Evolutionary conservation across 2,113 vertebrate species (phyloP).

Genomic region (Lagopus muta): DNA sequence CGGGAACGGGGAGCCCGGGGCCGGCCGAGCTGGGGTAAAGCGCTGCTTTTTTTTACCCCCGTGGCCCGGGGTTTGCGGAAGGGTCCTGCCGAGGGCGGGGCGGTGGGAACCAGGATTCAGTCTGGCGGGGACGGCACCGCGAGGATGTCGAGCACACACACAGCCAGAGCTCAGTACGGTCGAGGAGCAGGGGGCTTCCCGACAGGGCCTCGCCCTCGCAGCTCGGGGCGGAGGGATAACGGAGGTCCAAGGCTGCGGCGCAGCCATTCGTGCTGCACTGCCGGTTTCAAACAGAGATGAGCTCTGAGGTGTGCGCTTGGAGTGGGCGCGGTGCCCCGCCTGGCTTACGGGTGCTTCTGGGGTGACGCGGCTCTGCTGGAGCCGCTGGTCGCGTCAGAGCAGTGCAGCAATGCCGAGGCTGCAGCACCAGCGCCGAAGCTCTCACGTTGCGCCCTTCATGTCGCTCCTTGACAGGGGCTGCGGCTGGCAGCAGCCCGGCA

Average conservation of each 20-base stretch:
- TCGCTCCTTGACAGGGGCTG: background rate
- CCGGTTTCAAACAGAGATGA: background rate
- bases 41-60: too few relatives aligned
- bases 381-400: background rate
- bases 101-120: too few relatives aligned
- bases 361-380: slow-evolving; percentile 17
- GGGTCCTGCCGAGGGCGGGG: too few relatives aligned
- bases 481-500: background rate
- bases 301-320: background rate
- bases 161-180: too few relatives aligned
- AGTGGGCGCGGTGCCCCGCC: background rate
- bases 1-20: too few relatives aligned
- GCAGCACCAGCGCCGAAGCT: background rate
- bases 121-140: too few relatives aligned
- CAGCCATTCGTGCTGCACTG: too few relatives aligned
- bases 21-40: too few relatives aligned
- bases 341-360: background rate
- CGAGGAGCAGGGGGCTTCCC: too few relatives aligned
- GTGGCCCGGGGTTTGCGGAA: too few relatives aligned
- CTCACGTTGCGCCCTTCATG: background rate
- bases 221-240: background rate
- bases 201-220: background rate
- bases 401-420: background rate
- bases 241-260: too few relatives aligned
- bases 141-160: too few relatives aligned